These are phyloP conservation scores for Xyrichtys novacula DNA, from an alignment of 2,797 vertebrate genomes.

Conservation along the genomic window DNA sequence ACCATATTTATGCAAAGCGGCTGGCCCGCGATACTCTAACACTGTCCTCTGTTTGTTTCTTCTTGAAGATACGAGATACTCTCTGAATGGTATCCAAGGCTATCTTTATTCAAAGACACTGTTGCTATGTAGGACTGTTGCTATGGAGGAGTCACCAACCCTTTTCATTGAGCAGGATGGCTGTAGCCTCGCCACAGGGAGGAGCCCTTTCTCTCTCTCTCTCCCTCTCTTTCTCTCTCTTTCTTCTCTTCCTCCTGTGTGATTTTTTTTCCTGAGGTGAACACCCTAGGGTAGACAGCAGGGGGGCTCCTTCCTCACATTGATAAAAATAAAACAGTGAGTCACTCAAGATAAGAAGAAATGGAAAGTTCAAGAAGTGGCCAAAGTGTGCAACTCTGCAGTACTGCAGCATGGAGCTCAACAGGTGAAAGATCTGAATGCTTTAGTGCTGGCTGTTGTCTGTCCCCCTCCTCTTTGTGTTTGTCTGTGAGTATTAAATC, in stretches of 20 bases:
- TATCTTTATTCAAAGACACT: conserved; percentile 80
- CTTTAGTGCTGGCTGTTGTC: not conserved
- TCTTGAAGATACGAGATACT: conserved; percentile 52
- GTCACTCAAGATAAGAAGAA: conserved; percentile 40
- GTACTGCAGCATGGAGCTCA: conserved; percentile 6
- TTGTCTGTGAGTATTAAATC: conserved; percentile 9
- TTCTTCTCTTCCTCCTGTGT: conserved; percentile 55
- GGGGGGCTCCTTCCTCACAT: conserved; percentile 42
- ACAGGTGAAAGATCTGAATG: conserved; percentile 21
- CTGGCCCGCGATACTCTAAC: conserved; percentile 18
- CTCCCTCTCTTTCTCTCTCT: not conserved
- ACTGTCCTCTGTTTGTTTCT: conserved; percentile 43
- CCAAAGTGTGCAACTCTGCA: conserved; percentile 25
- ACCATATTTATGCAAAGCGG: conserved; percentile 13
- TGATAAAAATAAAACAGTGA: conserved; percentile 66
- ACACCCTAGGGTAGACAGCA: conserved; percentile 50
- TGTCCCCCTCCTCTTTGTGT: conserved; percentile 3
- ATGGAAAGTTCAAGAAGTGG: conserved; percentile 46
- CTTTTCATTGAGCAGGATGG: conserved; percentile 64
- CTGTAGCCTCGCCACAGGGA: conserved; percentile 76
- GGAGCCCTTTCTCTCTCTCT: conserved; percentile 77
- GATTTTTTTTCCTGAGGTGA: conserved; percentile 41
- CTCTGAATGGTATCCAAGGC: conserved; percentile 71
- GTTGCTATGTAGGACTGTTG: conserved; percentile 88
- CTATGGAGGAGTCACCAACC: conserved; percentile 81